phyloP scores from a whole-genome alignment of 1,140 invertebrate genomes.

The Gerris buenoi region DNA sequence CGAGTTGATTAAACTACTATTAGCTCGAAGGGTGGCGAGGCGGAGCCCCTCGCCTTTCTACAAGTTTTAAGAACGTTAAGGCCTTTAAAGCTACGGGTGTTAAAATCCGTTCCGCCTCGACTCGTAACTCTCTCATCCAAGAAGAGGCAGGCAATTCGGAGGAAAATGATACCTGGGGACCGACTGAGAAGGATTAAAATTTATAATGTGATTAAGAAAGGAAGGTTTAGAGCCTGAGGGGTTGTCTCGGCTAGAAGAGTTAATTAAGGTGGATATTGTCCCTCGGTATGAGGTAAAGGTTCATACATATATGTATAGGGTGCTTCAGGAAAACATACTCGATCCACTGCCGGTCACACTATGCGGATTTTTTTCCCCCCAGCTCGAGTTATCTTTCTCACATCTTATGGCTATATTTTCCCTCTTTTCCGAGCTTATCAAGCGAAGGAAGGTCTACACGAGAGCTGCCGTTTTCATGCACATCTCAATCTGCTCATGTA shows the following conservation, averaged over 20 bases:
- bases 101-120: too few species aligned
- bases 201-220: background rate
- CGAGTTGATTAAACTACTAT: too few species aligned
- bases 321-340: background rate
- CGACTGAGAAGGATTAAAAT: background rate
- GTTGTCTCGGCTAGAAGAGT: background rate
- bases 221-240: background rate
- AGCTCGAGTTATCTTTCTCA: background rate
- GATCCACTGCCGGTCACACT: background rate
- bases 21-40: too few species aligned
- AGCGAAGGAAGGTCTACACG: background rate
- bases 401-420: background rate
- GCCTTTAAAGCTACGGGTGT: too few species aligned
- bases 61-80: too few species aligned
- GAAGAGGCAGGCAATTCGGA: too few species aligned
- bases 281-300: background rate
- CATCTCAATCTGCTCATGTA: background rate
- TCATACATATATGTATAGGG: background rate
- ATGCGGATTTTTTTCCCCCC: background rate
- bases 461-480: background rate
- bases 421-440: background rate
- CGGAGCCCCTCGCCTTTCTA: too few species aligned
- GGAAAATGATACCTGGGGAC: too few species aligned
- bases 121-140: too few species aligned
- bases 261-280: background rate